These are phyloP conservation scores for Hozukius guyotensis DNA, from an alignment of 2,797 vertebrate genomes.

Conservation along the genomic window DNA sequence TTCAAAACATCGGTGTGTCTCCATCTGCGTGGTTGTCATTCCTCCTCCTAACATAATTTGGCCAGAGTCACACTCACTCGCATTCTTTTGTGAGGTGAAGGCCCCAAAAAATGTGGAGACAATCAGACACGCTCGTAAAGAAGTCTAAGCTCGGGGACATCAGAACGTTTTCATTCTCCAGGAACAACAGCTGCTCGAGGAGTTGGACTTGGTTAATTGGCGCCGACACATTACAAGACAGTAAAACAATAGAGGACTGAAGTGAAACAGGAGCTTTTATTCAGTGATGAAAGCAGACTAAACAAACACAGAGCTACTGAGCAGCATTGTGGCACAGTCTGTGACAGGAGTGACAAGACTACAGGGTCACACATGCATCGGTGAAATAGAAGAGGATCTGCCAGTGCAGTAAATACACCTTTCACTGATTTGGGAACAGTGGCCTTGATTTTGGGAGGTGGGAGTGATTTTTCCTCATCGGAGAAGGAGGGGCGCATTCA, in stretches of 20 bases:
- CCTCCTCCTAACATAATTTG: conserved; percentile 52
- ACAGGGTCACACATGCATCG: conserved; percentile 1
- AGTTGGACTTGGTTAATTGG: conserved; percentile 39
- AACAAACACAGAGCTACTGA: neutral
- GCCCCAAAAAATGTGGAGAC: conserved; percentile 67
- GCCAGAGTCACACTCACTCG: conserved; percentile 30
- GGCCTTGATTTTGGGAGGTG: conserved; percentile 53
- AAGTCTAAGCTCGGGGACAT: conserved; percentile 31
- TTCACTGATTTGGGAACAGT: conserved; percentile 39
- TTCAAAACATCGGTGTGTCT: conserved; percentile 40
- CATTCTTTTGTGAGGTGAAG: conserved; percentile 57
- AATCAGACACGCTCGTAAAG: conserved; percentile 66
- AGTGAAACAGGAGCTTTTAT: conserved; percentile 23
- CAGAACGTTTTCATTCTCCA: conserved; percentile 19
- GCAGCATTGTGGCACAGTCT: conserved; percentile 2
- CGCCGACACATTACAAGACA: conserved; percentile 32
- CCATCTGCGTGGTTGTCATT: conserved; percentile 57
- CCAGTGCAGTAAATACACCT: conserved; percentile 26
- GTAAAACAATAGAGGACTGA: conserved; percentile 29
- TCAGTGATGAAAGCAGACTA: conserved; percentile 3
- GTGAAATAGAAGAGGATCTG: conserved; percentile 11
- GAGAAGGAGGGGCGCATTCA: conserved; percentile 43
- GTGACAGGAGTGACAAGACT: neutral
- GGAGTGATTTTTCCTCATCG: conserved; percentile 45
- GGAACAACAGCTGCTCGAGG: conserved; percentile 33